Percentiles rank a stretch among this genome's conserved stretches.
Evolutionary conservation across 1,140 invertebrate genomes (phyloP).

Genomic region (Drosophila auraria): DNA sequence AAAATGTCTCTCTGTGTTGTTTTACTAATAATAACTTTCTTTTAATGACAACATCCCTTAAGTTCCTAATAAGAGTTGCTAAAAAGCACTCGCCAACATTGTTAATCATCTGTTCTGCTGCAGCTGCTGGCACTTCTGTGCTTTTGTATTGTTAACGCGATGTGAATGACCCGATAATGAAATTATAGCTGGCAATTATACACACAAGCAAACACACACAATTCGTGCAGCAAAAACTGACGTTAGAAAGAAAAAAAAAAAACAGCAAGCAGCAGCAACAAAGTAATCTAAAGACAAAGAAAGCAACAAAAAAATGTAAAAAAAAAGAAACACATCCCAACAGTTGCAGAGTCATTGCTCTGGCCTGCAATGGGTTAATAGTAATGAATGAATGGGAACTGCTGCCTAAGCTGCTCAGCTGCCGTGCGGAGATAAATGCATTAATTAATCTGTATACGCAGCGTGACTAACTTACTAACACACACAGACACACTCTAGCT

Average conservation of each 20-base stretch:
- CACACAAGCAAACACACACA: not conserved
- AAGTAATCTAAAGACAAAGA: constrained; percentile 12
- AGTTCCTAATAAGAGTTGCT: not conserved
- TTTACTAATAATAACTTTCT: too few relatives aligned
- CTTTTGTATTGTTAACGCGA: constrained; percentile 30
- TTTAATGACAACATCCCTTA: not conserved
- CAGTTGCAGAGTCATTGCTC: constrained; percentile 54
- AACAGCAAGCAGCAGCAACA: constrained; percentile 1
- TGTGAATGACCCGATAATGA: constrained; percentile 52
- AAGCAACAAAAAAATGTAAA: not conserved
- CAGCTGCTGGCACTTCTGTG: constrained; percentile 7
- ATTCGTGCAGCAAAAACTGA: constrained; percentile 2
- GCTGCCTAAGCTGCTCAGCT: not conserved
- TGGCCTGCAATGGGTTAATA: constrained; percentile 39
- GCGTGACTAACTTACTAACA: constrained; percentile 16
- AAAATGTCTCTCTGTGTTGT: too few relatives aligned
- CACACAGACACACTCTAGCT: not conserved
- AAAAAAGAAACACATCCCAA: not conserved
- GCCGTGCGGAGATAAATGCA: constrained; percentile 31
- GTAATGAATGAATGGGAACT: constrained; percentile 19
- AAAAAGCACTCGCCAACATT: not conserved
- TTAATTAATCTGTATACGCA: constrained; percentile 38
- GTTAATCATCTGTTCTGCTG: constrained; percentile 30
- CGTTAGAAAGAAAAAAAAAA: constrained; percentile 17
- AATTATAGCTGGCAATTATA: constrained; percentile 44